phyloP scores from a whole-genome alignment of 2,888 invertebrate species.

The Sesia apiformis region DNA sequence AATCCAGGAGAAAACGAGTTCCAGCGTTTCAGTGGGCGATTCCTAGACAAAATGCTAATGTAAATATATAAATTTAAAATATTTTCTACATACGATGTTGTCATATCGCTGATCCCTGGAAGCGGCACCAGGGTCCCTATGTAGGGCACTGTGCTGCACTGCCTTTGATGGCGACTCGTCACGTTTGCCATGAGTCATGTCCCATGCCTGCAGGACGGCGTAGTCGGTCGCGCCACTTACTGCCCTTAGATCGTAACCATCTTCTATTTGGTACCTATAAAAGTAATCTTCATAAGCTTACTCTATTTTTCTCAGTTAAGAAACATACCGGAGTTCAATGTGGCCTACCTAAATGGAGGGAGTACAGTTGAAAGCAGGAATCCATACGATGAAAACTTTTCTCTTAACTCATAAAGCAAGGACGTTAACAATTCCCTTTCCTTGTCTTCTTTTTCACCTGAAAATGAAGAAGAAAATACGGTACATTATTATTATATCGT shows the following conservation, averaged over 20 bases:
- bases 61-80: not conserved
- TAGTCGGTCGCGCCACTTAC: slow-evolving; percentile 78
- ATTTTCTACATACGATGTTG: slow-evolving; percentile 42
- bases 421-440: slow-evolving; percentile 74
- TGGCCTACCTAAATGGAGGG: slow-evolving; percentile 71
- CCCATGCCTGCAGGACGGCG: slow-evolving; percentile 80
- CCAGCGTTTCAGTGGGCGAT: no score
- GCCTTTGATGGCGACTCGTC: slow-evolving; percentile 58
- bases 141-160: slow-evolving; percentile 64
- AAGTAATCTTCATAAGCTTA: no score
- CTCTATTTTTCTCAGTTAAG: no score
- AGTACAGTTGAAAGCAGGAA: slow-evolving; percentile 74
- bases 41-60: not conserved
- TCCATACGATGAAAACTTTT: slow-evolving; percentile 73
- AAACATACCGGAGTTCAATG: not conserved
- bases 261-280: slow-evolving; percentile 73
- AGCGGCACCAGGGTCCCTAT: slow-evolving; percentile 59
- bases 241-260: slow-evolving; percentile 77
- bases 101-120: slow-evolving; percentile 58
- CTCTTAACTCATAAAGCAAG: slow-evolving; percentile 75
- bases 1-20: no score
- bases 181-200: slow-evolving; percentile 60
- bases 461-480: slow-evolving; percentile 1
- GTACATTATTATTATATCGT: not conserved
- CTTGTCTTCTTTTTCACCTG: slow-evolving; percentile 58